Percentiles rank a stretch among this genome's conserved stretches.
Conservation (phyloP, 2,888 invertebrate species). For the Octonoba sinensis region DNA sequence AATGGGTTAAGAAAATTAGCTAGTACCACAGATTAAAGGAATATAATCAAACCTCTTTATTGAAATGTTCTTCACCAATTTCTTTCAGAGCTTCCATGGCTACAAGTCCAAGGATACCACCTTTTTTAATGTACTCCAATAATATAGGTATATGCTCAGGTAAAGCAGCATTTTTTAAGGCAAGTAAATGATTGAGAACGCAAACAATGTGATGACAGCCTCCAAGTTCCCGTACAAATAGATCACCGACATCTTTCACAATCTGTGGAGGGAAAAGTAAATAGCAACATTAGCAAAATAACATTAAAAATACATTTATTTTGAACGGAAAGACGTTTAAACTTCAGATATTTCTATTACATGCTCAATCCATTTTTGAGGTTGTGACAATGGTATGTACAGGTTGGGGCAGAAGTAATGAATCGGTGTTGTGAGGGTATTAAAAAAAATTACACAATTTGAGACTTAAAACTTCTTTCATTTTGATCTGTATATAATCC, state of each 20-base stretch:
- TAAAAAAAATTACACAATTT: too few species aligned
- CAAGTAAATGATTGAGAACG: constrained; percentile 77
- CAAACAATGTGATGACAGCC: constrained; percentile 76
- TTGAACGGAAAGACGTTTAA: too few species aligned
- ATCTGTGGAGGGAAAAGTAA: constrained; percentile 66
- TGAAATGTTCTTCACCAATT: constrained; percentile 52
- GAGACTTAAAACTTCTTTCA: too few species aligned
- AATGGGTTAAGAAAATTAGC: too few species aligned
- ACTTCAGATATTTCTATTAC: too few species aligned
- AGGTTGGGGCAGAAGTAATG: too few species aligned
- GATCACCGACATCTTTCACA: constrained; percentile 69
- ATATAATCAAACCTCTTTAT: constrained; percentile 25
- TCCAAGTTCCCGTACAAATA: constrained; percentile 72
- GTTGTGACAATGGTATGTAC: too few species aligned
- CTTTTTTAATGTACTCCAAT: constrained; percentile 75
- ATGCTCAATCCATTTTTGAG: too few species aligned
- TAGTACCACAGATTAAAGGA: not conserved
- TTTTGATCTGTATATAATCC: too few species aligned
- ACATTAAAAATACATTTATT: not conserved
- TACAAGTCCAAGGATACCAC: constrained; percentile 75
- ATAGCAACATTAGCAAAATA: not conserved
- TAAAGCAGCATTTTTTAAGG: constrained; percentile 80
- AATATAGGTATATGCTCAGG: constrained; percentile 76
- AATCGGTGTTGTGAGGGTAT: too few species aligned
- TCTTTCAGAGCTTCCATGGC: constrained; percentile 77